A percentile compares a stretch with the other conserved stretches of the same genome.
Conservation (phyloP, 2,797 vertebrate species). For the Sebastes nivosus region DNA sequence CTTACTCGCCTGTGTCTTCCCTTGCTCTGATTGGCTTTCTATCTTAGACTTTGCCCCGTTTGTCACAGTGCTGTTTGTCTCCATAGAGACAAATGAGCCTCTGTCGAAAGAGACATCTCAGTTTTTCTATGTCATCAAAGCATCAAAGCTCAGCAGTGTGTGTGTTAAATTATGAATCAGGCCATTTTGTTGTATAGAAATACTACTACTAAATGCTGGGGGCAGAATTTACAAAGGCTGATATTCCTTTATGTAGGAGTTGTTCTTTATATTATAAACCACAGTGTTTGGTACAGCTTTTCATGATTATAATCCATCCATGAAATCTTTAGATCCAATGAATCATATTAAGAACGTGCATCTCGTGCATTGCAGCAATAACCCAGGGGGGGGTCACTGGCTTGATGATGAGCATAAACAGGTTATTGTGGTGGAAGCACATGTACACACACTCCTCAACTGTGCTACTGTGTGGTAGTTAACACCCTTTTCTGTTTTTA, state of each 20-base stretch:
- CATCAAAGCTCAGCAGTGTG: constrained; percentile 48
- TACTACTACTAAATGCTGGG: background rate
- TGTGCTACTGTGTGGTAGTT: constrained; percentile 14
- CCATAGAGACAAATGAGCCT: constrained; percentile 71
- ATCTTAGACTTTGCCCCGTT: constrained; percentile 78
- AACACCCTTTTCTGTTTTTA: constrained; percentile 64
- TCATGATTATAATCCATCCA: background rate
- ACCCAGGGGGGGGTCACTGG: background rate
- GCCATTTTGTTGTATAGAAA: constrained; percentile 29
- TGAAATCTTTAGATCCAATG: background rate
- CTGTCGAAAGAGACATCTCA: constrained; percentile 53
- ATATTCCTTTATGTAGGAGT: background rate
- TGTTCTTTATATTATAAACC: background rate
- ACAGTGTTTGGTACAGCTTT: background rate
- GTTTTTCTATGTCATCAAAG: constrained; percentile 49
- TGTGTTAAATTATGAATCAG: constrained; percentile 40
- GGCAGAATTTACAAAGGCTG: background rate
- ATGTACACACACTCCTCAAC: background rate
- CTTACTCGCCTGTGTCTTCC: background rate
- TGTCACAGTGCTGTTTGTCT: constrained; percentile 69
- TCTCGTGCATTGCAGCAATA: background rate
- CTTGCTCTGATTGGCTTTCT: background rate
- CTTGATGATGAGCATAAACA: background rate
- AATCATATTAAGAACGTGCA: background rate
- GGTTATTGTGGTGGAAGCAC: background rate